Evolutionary conservation across 2,888 invertebrate species (phyloP), one percentile per base, ranked within the genome.

Genomic region (Octodonta nipae): DNA sequence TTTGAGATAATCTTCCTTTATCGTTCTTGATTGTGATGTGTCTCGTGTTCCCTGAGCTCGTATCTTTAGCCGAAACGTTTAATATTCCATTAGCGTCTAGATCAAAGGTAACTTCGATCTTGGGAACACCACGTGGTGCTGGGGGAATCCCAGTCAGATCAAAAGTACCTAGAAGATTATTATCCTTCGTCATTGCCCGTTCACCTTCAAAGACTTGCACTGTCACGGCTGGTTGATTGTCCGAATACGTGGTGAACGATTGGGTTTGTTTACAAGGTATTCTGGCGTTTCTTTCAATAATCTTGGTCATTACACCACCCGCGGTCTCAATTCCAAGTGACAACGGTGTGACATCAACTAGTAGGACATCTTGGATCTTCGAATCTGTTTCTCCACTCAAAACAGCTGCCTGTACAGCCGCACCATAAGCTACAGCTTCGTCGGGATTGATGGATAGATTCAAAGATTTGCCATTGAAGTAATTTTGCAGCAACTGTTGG

Each of bases 1-100:
- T 76, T 54, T 84, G 81, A 11, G 81, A 80, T 28, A 86, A 64
- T 4, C 85, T 69, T 0, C 84, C 83, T 52, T 78, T 81, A 63
- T 86, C 82, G 62, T 85, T 84, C 55, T 79, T 80, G 42, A 86
- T 86, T 34, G 77, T 77, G 41, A 85, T 83, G 56, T 78, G 77
- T 55, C 75, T 76, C 36, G 70, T 70, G 40, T 76, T 77, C 3
- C 73, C 73, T 7, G 71, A 70, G 38, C 70, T 67, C 34, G 63
- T 67, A 45, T 75, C 74, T 50, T 68, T 70, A 11, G 67, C 68
- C 2, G 67, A 64, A 2, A 72, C 64, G 45, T 72, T 70, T 25
- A 71, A 51, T 43, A 82, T 81, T 32, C 80, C 80, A 54, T 81
- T 80, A 24, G 78, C 78, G 52, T 81, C 79, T 51, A 80, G 55